Base-by-base conservation (phyloP, 1,140 invertebrate genomes). In the Drosophila pseudoananassae region DNA sequence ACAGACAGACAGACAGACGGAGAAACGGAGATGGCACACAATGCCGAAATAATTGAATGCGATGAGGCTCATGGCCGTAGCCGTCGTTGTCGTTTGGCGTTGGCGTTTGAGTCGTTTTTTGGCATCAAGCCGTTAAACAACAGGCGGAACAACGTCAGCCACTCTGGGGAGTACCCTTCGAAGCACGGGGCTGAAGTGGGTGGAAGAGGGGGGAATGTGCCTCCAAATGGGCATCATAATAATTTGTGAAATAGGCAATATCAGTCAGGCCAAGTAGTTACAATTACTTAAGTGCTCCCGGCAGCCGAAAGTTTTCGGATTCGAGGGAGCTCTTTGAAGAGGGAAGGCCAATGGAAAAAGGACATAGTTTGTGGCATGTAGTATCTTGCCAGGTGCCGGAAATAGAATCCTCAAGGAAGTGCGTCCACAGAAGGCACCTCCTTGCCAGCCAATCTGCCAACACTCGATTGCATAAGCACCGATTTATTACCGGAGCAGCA, bases 41-140 rank as follows among this genome's bases (percentile, higher is more conserved):
- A 87, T 87, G 83, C 82, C 80, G 45, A 84, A 90, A 90, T 89
- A 90, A 84, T 89, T 89, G 84, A 88, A 88, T 88, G 83, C 79
- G 84, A 88, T 88, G 83, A 89, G 83, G 84, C 83, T 87, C 74
- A 88, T 71, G 76, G 82, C 70, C 83, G 71, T 76, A 55, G 82
- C 14, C 14, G n/a, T 43, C 40, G 40, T 40, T 40, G 12, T 40
- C 38, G 25, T 40, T 40, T 20, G 27, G 27, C 27, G 36, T 40
- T 40, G 38, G 12, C 36, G 36, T 72, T 76, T 69, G 63, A 63
- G 70, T 88, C 74, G 83, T 88, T 87, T 87, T 81, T 82, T 87
- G 83, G 61, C 76, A 83, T 87, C 83, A 88, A 87, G 83, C 82
- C 83, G 82, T 87, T 87, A 87, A 87, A 83, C 83, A 88, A 88